These are phyloP conservation scores for Pangasianodon hypophthalmus DNA, from an alignment of 2,113 vertebrate genomes.

Conservation along the genomic window DNA sequence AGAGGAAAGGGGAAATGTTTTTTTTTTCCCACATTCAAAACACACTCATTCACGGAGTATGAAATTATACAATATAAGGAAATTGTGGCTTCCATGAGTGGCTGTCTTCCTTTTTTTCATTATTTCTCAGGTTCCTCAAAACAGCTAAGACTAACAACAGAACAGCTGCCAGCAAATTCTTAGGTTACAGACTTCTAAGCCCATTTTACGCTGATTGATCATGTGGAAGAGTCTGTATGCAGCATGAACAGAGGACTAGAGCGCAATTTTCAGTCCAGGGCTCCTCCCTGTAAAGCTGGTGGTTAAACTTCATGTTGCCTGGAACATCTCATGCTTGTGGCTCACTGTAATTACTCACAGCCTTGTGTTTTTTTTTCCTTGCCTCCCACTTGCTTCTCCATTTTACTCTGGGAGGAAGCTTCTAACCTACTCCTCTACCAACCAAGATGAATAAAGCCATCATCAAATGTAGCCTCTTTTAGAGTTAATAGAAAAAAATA, in stretches of 20 bases:
- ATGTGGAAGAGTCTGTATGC: not conserved
- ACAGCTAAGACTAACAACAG: not conserved
- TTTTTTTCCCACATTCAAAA: not conserved
- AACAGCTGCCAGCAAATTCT: not conserved
- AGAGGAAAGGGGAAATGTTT: not conserved
- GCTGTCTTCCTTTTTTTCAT: not conserved
- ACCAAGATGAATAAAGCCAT: not conserved
- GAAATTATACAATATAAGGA: not conserved
- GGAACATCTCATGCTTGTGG: conserved; percentile 60
- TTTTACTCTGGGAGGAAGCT: not conserved
- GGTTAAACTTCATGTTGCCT: conserved; percentile 12
- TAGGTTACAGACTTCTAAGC: not conserved
- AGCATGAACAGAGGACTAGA: not conserved
- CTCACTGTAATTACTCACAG: conserved; percentile 59
- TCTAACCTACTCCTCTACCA: not conserved
- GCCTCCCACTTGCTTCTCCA: conserved; percentile 5
- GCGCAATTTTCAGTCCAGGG: not conserved
- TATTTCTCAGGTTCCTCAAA: conserved; percentile 1
- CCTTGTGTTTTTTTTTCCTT: not conserved
- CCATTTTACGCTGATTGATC: not conserved
- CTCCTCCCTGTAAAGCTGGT: conserved; percentile 26
- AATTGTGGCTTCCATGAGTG: not conserved
- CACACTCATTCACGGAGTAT: not conserved
- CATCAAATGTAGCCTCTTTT: not conserved
- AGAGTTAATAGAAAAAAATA: not conserved